Base-by-base conservation (phyloP, 2,888 invertebrate species). In the Drosophila villosipedis region DNA sequence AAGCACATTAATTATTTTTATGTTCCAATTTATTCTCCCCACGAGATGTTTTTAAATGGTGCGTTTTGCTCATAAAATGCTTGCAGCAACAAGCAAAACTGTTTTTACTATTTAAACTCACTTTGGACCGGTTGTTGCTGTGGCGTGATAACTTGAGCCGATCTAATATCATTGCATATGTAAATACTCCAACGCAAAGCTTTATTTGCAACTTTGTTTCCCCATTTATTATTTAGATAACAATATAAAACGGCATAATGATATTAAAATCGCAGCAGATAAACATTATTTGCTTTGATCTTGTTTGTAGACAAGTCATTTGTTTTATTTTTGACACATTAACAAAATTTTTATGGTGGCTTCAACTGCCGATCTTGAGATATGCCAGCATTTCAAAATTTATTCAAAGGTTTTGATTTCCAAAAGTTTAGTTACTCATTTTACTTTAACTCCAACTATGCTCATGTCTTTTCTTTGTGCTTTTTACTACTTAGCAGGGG, bases 251-350 rank as follows among this genome's bases (percentile, higher is more conserved):
- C 12, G 39, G 4, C n/a, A 22, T 53, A 12, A 31, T 53, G 4
- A 2, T 31, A 12, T n/a, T 31, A n/a, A 52, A 31, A 31, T n/a
- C 14, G 31, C 31, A 31, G n/a, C n/a, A 53, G n/a, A 37, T 37
- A 35, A 55, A 19, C n/a, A 6, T 37, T 66, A 58, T 73, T 73
- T 73, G 53, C 41, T 62, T 67, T 73, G 62, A 59, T 67, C 62
- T 73, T 62, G 43, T 37, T 9, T 25, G 10, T n/a, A 63, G 55
- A 63, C 37, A 35, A 55, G 62, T 43, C 28, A 61, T 31, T 58
- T 58, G 10, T 50, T 25, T 22, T 68, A 25, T n/a, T 58, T 52
- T 60, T 19, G 7, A 30, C 39, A n/a, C 14, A 5, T 28, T 19
- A 4, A 28, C 37, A 39, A 49, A 14, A 49, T 10, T 30, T 19